These are phyloP conservation scores for Brachyalestes nurse DNA, from an alignment of 2,797 vertebrate species.

Conservation along the genomic window DNA sequence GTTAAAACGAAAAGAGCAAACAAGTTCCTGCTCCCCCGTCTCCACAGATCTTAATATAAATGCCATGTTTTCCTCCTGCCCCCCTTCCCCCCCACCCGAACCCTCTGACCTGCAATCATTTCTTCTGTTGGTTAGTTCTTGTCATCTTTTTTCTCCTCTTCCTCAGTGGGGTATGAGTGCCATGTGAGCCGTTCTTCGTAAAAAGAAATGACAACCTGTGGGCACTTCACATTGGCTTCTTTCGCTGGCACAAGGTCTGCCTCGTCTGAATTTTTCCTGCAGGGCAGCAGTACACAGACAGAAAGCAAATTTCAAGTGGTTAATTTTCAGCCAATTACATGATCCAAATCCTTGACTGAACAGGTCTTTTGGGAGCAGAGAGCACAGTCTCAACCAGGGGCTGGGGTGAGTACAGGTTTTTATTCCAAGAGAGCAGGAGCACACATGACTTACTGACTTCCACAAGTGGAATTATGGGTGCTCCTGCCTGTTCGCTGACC, in stretches of 20 bases:
- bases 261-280: conserved; percentile 95
- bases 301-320: background rate
- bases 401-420: too few relatives aligned
- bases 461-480: too few relatives aligned
- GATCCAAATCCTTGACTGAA: background rate
- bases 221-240: conserved; percentile 92
- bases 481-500: too few relatives aligned
- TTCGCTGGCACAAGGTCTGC: conserved; percentile 96
- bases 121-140: conserved; percentile 82
- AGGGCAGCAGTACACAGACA: conserved; percentile 13
- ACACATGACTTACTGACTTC: too few relatives aligned
- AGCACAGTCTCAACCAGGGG: too few relatives aligned
- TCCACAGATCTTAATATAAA: background rate
- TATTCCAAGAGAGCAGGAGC: too few relatives aligned
- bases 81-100: background rate
- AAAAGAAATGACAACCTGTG: conserved; percentile 98
- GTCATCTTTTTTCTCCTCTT: conserved; percentile 97
- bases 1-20: conserved; percentile 1
- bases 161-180: conserved; percentile 97
- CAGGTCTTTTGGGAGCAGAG: background rate
- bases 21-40: background rate
- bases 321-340: background rate
- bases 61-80: background rate
- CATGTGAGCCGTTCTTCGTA: conserved; percentile 97
- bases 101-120: conserved; percentile 1